Evolutionary conservation across 2,888 invertebrate genomes (phyloP), one percentile per base, ranked within the genome.

Genomic region (Sisyra terminalis): DNA sequence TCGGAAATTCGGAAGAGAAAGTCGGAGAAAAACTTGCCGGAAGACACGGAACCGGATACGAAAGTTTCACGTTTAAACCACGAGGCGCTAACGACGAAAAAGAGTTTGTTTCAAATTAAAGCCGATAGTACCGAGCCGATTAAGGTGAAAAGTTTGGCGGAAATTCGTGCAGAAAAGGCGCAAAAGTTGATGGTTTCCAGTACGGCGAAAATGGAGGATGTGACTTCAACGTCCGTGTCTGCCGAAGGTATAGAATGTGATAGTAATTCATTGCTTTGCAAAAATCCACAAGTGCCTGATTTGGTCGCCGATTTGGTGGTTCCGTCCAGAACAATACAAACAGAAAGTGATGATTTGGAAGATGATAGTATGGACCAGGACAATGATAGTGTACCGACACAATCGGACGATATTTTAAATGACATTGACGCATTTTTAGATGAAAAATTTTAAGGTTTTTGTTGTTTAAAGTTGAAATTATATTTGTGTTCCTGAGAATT

Each of bases 1-100:
- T 67, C 68, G n/a, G 70, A 71, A 51, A 70, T 70, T 8, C 52
- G 67, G 41, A 50, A 51, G 45, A 42, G 48, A 39, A 45, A 45
- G 45, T 40, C 39, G 9, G 32, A 31, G 34, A 10, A 16, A 11
- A 32, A 29, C 17, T 18, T 15, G n/a, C 18, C 11, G 32, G 40
- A 45, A 44, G 36, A 42, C 24, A 35, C 8, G 45, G 36, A 46
- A 49, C 8, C 38, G 45, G 43, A 17, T 38, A 15, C 45, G 39
- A 15, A 37, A 42, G 8, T 38, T 44, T 14, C 42, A 43, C 6
- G 43, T 43, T 40, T 32, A 4, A 48, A 44, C 32, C n/a, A 18
- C n/a, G 31, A 36, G 7, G 29, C 44, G 13, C 7, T 18, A 40
- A 35, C 24, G 3, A 7, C 24, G 3, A 24, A n/a, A n/a, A n/a